Evolutionary conservation across 2,113 vertebrate species (phyloP).

Genomic region (Poecilia latipinna): DNA sequence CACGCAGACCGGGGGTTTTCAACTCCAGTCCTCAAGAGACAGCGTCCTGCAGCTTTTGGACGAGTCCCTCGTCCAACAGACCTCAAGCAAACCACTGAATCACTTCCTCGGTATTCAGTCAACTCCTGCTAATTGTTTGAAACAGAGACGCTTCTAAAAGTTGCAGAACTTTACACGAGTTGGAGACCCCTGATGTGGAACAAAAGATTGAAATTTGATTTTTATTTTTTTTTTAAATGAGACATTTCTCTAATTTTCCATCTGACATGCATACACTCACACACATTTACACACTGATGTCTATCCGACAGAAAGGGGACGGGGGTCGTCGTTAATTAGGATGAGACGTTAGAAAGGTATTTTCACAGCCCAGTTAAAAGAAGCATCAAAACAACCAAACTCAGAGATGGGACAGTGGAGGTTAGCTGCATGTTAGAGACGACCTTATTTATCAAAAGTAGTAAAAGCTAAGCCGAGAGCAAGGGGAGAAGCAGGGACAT

Average conservation of each 20-base stretch:
- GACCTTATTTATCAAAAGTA: slow-evolving; percentile 25
- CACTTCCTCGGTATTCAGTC: too few species aligned
- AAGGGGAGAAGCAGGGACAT: slow-evolving; percentile 40
- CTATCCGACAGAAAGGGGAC: slow-evolving; percentile 26
- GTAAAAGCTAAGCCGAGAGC: slow-evolving; percentile 47
- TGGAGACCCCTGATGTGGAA: slow-evolving; percentile 22
- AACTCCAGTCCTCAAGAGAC: too few species aligned
- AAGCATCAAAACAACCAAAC: slow-evolving; percentile 50
- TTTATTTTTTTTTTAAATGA: slow-evolving; percentile 17
- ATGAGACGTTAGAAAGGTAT: slow-evolving; percentile 48
- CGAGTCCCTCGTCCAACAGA: too few species aligned
- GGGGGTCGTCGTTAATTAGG: slow-evolving; percentile 43
- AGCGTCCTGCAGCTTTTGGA: too few species aligned
- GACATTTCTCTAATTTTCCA: slow-evolving; percentile 49
- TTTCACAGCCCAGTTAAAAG: slow-evolving; percentile 59
- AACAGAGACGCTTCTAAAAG: too few species aligned
- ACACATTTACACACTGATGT: slow-evolving; percentile 40
- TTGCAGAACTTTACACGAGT: too few species aligned
- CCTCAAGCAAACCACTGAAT: too few species aligned
- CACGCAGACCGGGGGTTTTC: too few species aligned
- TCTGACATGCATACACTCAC: slow-evolving; percentile 55
- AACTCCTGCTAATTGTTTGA: too few species aligned
- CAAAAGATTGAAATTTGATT: slow-evolving; percentile 38
- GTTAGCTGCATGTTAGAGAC: slow-evolving; percentile 38
- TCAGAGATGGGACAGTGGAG: slow-evolving; percentile 5